Percentiles rank a stretch among this genome's conserved stretches.
Evolutionary conservation across 30 jellyfish, hydroid and myxozoan genomes (phyloP).

Genomic region (Chrysaora quinquecirrha): DNA sequence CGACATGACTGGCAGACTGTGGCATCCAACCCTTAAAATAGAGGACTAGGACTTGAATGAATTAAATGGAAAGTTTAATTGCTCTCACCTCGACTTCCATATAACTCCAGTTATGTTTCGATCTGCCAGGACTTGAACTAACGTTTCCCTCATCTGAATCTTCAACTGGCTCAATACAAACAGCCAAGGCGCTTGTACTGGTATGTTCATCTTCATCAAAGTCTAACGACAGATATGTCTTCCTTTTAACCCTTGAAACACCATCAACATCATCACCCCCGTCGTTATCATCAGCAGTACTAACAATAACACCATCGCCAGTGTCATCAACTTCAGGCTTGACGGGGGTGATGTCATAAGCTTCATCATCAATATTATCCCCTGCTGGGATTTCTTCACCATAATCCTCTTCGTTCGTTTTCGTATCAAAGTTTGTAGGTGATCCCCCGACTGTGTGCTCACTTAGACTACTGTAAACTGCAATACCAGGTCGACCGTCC

Average conservation of each 20-base stretch:
- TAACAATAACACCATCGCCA: background rate
- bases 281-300: background rate
- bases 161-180: slow-evolving; percentile 7
- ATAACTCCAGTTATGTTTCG: slow-evolving; percentile 14
- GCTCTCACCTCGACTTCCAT: slow-evolving; percentile 37
- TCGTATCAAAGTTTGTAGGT: slow-evolving; percentile 18
- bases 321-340: background rate
- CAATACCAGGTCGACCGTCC: slow-evolving; percentile 55
- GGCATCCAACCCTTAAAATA: no score
- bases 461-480: slow-evolving; percentile 57
- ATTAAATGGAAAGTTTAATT: no score
- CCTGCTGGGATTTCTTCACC: background rate
- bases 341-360: background rate
- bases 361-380: background rate
- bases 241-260: background rate
- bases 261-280: background rate
- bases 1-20: no score
- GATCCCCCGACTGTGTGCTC: slow-evolving; percentile 51
- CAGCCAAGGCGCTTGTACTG: slow-evolving; percentile 29
- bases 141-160: background rate
- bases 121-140: background rate
- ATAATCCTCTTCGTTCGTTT: background rate
- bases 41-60: no score
- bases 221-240: slow-evolving; percentile 9
- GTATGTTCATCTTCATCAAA: slow-evolving; percentile 16